These are phyloP conservation scores for Podarcis raffonei DNA, from an alignment of 2,113 vertebrate genomes.

Conservation along the genomic window DNA sequence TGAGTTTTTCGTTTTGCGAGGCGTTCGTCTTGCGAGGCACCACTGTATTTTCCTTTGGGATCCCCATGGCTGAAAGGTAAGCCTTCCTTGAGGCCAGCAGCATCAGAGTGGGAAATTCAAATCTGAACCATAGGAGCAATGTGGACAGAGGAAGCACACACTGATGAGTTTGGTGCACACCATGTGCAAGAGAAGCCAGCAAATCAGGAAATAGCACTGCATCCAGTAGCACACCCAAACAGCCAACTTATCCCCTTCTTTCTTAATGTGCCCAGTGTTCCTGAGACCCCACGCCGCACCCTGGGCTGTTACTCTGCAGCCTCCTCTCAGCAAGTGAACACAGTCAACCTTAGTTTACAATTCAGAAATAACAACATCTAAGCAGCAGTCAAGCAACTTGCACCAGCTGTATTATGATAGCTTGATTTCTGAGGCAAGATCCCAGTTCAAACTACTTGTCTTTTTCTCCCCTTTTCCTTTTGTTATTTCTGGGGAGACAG, in stretches of 20 bases:
- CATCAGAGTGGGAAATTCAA: background rate
- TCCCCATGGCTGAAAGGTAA: background rate
- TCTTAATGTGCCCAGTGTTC: no score
- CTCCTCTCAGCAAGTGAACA: background rate
- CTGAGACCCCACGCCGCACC: no score
- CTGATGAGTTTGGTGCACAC: no score
- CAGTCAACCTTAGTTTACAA: background rate
- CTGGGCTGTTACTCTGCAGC: background rate
- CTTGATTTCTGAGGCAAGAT: background rate
- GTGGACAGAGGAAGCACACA: background rate
- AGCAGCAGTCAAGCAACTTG: background rate
- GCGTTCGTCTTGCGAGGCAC: no score
- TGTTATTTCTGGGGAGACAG: background rate
- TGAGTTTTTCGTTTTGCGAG: no score
- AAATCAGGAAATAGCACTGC: background rate
- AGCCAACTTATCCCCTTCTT: no score
- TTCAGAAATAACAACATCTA: background rate
- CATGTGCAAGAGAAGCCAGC: background rate
- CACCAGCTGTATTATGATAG: background rate
- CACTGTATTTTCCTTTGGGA: background rate
- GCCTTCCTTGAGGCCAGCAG: no score
- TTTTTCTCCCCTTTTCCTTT: no score
- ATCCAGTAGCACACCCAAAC: background rate
- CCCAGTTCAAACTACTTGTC: background rate
- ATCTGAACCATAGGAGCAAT: background rate